Evolutionary conservation across 2,797 vertebrate genomes (phyloP).

Genomic region (Gallinago solitaria): DNA sequence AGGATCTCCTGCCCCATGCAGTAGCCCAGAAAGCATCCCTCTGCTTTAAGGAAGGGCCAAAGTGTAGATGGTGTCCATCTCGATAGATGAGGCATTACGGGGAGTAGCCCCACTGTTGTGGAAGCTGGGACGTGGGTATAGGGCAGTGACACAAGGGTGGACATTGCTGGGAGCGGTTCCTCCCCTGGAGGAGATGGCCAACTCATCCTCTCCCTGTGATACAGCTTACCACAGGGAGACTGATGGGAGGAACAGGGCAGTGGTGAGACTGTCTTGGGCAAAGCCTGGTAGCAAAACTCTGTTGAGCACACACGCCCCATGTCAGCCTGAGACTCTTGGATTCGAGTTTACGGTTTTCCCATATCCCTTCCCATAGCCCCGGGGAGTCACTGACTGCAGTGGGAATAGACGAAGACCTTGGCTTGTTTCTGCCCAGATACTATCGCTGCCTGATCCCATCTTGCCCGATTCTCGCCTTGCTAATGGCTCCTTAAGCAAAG

Average conservation of each 20-base stretch:
- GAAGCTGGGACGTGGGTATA: not conserved
- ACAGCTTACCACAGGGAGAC: not conserved
- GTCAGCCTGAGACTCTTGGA: not conserved
- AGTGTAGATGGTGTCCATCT: not conserved
- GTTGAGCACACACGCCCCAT: not conserved
- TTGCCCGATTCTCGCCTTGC: not conserved
- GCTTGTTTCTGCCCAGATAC: conserved; percentile 32
- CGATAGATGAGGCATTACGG: fast-evolving
- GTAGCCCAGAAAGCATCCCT: not conserved
- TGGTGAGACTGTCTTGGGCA: not conserved
- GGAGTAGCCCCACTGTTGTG: not conserved
- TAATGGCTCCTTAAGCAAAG: conserved; percentile 43
- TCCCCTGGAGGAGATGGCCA: not conserved
- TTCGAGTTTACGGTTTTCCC: not conserved
- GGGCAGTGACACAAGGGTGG: not conserved
- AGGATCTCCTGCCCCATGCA: not conserved
- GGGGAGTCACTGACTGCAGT: not conserved
- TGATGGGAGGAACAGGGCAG: not conserved
- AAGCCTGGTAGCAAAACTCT: not conserved
- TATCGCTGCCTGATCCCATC: not conserved
- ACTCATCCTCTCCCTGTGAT: not conserved
- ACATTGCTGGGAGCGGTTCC: not conserved
- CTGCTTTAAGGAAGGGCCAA: not conserved
- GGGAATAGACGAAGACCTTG: conserved; percentile 18
- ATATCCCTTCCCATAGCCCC: conserved; percentile 29